A percentile compares a stretch with the other conserved stretches of the same genome.
phyloP scores from a whole-genome alignment of 2,113 vertebrate genomes.

The Riparia riparia region DNA sequence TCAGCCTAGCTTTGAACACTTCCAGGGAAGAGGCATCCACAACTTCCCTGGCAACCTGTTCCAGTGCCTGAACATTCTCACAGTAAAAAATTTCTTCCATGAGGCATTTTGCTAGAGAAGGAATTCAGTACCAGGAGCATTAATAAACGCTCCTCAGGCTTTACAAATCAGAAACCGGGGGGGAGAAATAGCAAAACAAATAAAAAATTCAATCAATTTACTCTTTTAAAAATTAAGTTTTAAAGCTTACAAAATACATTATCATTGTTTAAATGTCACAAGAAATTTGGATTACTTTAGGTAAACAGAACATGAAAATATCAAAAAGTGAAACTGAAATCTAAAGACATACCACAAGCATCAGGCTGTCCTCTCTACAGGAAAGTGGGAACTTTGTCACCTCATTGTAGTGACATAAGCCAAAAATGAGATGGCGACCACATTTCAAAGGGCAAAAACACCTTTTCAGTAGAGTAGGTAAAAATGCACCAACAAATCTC shows the following conservation, averaged over 20 bases:
- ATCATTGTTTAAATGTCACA: accelerated
- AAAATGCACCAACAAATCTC: background rate
- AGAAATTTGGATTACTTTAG: background rate
- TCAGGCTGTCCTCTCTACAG: background rate
- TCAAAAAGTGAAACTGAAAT: background rate
- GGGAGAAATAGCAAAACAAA: background rate
- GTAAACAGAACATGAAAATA: background rate
- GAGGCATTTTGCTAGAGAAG: background rate
- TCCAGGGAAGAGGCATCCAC: background rate
- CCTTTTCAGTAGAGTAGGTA: background rate
- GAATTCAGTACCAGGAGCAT: background rate
- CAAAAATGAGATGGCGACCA: background rate
- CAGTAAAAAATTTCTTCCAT: background rate
- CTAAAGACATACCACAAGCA: background rate
- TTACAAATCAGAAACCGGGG: background rate
- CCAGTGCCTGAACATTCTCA: background rate
- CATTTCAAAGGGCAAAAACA: background rate
- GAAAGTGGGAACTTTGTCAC: background rate
- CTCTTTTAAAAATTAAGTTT: background rate
- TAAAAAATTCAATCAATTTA: background rate
- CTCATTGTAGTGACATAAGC: background rate
- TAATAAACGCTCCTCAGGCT: background rate
- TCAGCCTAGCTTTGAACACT: background rate
- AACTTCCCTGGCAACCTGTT: background rate
- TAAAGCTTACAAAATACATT: background rate